Conservation (phyloP, 2,888 invertebrate genomes). For the Hedychridium roseum region DNA sequence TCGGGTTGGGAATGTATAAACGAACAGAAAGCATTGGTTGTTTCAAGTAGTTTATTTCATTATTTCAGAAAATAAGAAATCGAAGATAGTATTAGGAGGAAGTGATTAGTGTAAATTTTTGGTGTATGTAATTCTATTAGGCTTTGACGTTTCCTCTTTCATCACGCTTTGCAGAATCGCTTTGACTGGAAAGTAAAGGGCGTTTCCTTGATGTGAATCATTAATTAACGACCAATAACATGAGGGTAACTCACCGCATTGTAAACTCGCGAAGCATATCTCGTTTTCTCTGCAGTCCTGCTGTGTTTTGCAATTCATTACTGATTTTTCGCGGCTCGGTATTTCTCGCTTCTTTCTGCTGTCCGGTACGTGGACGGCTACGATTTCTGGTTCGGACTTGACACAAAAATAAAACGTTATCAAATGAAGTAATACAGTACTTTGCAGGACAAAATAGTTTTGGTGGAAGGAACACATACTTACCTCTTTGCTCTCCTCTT, state of each 20-base stretch:
- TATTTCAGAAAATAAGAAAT: too few relatives aligned
- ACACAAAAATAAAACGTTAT: slow-evolving; percentile 6
- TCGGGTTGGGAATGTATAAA: too few relatives aligned
- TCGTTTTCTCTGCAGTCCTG: slow-evolving; percentile 32
- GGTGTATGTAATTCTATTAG: too few relatives aligned
- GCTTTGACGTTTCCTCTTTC: too few relatives aligned
- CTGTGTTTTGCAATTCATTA: slow-evolving; percentile 34
- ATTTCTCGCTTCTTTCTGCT: slow-evolving; percentile 30
- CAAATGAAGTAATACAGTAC: neutral
- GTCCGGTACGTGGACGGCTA: slow-evolving; percentile 39
- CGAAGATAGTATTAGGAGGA: too few relatives aligned
- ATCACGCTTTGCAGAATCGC: too few relatives aligned
- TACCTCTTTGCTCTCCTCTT: slow-evolving; percentile 20
- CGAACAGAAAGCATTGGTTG: too few relatives aligned
- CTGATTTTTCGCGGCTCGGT: slow-evolving; percentile 7
- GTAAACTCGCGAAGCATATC: slow-evolving; percentile 24
- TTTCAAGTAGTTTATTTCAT: too few relatives aligned
- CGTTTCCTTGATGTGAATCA: too few relatives aligned
- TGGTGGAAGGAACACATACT: slow-evolving; percentile 20
- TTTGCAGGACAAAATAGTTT: slow-evolving; percentile 11
- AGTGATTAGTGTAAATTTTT: too few relatives aligned
- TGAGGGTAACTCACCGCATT: slow-evolving; percentile 31
- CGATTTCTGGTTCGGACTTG: slow-evolving; percentile 34
- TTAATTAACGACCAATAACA: too few relatives aligned
- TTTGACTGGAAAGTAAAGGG: too few relatives aligned